These are phyloP conservation scores for Hesperophylax magnus DNA, from an alignment of 1,140 invertebrate genomes.

Conservation along the genomic window DNA sequence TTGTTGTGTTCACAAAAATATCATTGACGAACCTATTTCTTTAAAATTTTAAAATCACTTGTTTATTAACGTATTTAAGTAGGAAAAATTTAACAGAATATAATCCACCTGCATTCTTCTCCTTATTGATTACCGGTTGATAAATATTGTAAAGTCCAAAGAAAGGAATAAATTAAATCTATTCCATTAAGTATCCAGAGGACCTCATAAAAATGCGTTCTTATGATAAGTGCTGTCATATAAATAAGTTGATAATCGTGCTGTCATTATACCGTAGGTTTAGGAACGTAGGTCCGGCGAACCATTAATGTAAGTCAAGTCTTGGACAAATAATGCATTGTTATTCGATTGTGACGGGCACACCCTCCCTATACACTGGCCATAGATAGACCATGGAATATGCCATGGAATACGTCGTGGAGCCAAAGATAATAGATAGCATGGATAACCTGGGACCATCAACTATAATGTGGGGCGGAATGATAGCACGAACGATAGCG, in stretches of 20 bases:
- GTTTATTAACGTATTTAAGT: too few relatives aligned
- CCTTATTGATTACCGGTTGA: too few relatives aligned
- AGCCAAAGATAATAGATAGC: not conserved
- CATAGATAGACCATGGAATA: not conserved
- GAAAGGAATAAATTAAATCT: slow-evolving; percentile 6
- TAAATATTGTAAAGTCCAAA: not conserved
- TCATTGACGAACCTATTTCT: too few relatives aligned
- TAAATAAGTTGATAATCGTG: slow-evolving; percentile 31
- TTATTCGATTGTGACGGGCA: slow-evolving; percentile 27
- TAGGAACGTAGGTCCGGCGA: not conserved
- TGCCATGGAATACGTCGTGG: not conserved
- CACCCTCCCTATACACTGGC: not conserved
- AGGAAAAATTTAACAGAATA: too few relatives aligned
- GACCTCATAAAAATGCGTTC: slow-evolving; percentile 30
- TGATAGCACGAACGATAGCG: not conserved
- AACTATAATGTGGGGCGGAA: slow-evolving; percentile 14
- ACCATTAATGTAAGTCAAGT: not conserved
- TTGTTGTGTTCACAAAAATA: too few relatives aligned
- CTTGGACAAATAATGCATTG: slow-evolving; percentile 9
- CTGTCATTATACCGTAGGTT: slow-evolving; percentile 15
- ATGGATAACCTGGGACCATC: not conserved
- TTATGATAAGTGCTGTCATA: slow-evolving; percentile 35
- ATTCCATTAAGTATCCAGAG: slow-evolving; percentile 1
- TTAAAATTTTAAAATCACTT: too few relatives aligned
- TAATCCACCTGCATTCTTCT: too few relatives aligned